A percentile compares a stretch with the other conserved stretches of the same genome.
phyloP scores from a whole-genome alignment of 2,113 vertebrate species.

The Cranoglanis bouderius region DNA sequence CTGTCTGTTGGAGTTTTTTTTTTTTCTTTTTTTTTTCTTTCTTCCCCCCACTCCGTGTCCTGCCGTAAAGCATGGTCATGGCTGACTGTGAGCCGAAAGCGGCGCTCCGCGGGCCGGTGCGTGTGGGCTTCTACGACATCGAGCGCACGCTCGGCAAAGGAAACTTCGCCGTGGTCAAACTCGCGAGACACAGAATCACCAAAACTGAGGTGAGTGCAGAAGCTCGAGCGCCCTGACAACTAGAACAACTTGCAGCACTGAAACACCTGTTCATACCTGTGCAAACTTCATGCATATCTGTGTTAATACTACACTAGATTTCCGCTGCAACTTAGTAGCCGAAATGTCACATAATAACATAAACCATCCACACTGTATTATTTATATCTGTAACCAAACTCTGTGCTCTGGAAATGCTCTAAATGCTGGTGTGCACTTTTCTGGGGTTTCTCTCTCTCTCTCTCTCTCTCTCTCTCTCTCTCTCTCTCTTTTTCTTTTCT shows the following conservation, averaged over 20 bases:
- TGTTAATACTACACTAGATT: not conserved
- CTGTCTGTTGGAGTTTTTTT: conserved; percentile 51
- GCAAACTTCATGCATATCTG: conserved; percentile 21
- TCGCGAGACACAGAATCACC: conserved; percentile 93
- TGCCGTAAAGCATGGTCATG: conserved; percentile 90
- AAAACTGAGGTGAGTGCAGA: conserved; percentile 90
- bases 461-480: no score
- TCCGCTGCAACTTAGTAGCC: not conserved
- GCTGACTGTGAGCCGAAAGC: conserved; percentile 88
- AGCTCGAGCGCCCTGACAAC: not conserved
- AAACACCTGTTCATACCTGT: not conserved
- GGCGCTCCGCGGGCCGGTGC: conserved; percentile 85
- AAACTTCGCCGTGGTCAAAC: conserved; percentile 95
- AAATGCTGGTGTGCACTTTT: not conserved
- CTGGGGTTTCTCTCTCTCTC: not conserved
- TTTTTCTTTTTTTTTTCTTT: conserved; percentile 17
- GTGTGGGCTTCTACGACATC: conserved; percentile 96
- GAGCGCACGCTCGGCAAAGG: conserved; percentile 95
- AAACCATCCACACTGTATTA: not conserved
- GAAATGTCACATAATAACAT: not conserved
- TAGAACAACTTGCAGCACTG: not conserved
- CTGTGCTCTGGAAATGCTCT: not conserved
- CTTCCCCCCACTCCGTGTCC: not conserved
- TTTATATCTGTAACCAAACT: not conserved
- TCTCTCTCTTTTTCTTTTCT: no score